Percentiles rank a stretch among this genome's conserved stretches.
Conservation (phyloP, 2,113 vertebrate species). For the Cnemophilus loriae region DNA sequence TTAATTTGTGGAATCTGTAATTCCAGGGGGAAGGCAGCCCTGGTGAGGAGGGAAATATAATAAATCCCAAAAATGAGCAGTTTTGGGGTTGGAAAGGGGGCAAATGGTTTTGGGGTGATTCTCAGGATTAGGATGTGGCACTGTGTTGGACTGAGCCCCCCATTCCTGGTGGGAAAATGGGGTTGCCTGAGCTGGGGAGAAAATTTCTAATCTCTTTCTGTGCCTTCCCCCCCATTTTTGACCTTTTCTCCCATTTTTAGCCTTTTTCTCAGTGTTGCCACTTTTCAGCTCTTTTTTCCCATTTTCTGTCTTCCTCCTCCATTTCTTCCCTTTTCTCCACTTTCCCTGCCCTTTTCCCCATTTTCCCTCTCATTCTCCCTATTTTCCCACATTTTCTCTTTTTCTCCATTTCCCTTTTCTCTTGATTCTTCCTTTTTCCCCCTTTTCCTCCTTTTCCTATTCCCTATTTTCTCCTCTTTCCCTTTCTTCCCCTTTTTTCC, state of each 20-base stretch:
- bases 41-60: background rate
- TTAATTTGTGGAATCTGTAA: background rate
- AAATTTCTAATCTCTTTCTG: background rate
- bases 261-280: background rate
- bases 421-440: background rate
- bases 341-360: background rate
- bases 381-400: background rate
- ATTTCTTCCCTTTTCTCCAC: background rate
- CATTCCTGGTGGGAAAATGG: background rate
- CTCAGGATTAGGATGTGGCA: background rate
- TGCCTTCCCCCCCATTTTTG: background rate
- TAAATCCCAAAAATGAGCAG: background rate
- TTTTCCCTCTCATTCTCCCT: background rate
- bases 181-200: background rate
- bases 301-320: background rate
- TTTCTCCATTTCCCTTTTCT: background rate
- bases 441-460: background rate
- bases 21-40: background rate
- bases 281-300: background rate
- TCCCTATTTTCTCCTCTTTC: background rate
- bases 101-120: background rate
- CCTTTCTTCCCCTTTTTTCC: background rate
- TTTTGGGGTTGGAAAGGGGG: background rate
- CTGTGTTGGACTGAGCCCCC: rapidly evolving
- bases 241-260: background rate